Conservation (phyloP, 1,140 invertebrate genomes). For the Microplitis demolitor region DNA sequence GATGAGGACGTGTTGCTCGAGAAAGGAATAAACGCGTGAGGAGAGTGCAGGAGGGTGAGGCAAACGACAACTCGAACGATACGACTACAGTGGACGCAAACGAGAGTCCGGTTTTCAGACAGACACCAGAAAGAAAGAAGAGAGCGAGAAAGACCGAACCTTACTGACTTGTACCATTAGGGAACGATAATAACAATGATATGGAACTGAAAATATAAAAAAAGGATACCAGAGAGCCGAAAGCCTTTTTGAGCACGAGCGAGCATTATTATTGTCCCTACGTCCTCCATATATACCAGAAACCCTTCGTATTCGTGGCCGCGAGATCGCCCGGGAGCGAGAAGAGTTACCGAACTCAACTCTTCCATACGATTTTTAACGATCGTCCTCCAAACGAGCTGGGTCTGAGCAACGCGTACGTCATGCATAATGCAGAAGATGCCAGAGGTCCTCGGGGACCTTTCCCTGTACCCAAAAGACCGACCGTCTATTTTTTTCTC, state of each 20-base stretch:
- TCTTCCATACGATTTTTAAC: constrained; percentile 17
- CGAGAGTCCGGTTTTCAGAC: neutral
- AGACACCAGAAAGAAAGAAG: neutral
- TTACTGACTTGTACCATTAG: constrained; percentile 20
- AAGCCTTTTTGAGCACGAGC: constrained; percentile 21
- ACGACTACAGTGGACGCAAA: neutral
- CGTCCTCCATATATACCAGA: neutral
- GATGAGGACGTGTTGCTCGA: neutral
- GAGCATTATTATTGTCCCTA: constrained; percentile 21
- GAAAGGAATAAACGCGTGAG: neutral
- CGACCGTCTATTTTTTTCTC: neutral
- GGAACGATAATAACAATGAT: constrained; percentile 20
- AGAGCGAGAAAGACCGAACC: neutral
- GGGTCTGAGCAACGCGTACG: constrained; percentile 1
- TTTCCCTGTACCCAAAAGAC: neutral
- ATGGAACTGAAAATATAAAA: neutral
- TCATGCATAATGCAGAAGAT: constrained; percentile 28
- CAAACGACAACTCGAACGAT: neutral
- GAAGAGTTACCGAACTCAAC: neutral
- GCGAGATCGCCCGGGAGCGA: constrained; percentile 3
- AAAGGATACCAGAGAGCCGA: neutral
- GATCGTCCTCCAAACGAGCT: constrained; percentile 12
- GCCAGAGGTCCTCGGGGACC: neutral
- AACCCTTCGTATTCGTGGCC: neutral
- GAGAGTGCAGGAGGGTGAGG: neutral